A percentile compares a stretch with the other conserved stretches of the same genome.
phyloP scores from a whole-genome alignment of 2,888 invertebrate genomes.

The Hypena proboscidalis region DNA sequence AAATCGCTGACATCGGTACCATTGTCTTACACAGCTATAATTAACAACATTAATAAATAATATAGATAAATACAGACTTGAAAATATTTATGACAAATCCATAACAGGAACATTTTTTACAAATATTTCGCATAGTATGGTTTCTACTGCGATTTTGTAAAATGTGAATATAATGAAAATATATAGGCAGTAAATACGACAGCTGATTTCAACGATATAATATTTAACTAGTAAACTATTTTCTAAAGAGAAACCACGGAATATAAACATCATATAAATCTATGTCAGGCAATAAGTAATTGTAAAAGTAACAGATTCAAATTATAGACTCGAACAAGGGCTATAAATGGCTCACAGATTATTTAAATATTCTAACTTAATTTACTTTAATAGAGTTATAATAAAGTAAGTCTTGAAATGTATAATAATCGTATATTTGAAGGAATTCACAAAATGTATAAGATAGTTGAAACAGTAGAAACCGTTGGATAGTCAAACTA shows the following conservation, averaged over 20 bases:
- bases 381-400: too few relatives aligned
- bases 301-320: constrained; percentile 10
- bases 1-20: constrained; percentile 43
- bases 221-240: too few relatives aligned
- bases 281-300: background rate
- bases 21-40: constrained; percentile 29
- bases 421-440: too few relatives aligned
- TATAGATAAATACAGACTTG: constrained; percentile 48
- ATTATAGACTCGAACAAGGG: constrained; percentile 6
- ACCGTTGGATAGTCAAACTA: constrained; percentile 38
- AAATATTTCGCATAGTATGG: constrained; percentile 40
- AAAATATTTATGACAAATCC: constrained; percentile 71
- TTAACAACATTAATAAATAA: constrained; percentile 31
- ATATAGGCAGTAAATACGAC: too few relatives aligned
- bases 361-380: background rate
- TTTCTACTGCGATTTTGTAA: constrained; percentile 33
- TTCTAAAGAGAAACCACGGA: too few relatives aligned
- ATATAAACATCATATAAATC: too few relatives aligned
- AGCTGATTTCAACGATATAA: too few relatives aligned
- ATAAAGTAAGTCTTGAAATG: too few relatives aligned
- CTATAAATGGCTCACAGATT: background rate
- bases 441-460: constrained; percentile 20
- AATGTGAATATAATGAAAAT: background rate
- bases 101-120: constrained; percentile 68
- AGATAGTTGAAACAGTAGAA: constrained; percentile 20